phyloP scores from a whole-genome alignment of 2,888 invertebrate genomes.

The Chesias legatella region DNA sequence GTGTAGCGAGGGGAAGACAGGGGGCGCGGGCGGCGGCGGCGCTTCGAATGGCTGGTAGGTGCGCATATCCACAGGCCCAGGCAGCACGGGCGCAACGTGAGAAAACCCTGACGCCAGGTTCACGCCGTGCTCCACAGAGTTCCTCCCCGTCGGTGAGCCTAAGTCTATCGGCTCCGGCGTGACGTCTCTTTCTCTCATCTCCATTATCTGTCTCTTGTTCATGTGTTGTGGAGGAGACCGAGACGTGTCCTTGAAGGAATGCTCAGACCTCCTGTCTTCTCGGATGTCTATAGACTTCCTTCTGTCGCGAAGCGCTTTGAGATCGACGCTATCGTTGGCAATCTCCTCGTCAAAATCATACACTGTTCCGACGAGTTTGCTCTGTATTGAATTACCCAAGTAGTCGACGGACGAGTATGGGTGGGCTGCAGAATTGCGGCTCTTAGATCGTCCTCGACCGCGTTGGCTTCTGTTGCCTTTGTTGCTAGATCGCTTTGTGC shows the following conservation, averaged over 20 bases:
- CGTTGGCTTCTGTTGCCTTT: constrained; percentile 69
- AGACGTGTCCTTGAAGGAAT: constrained; percentile 77
- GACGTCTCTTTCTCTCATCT: constrained; percentile 35
- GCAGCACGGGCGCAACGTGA: constrained; percentile 86
- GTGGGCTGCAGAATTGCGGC: constrained; percentile 53
- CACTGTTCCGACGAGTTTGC: constrained; percentile 91
- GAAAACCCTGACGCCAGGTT: constrained; percentile 52
- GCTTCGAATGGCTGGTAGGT: constrained; percentile 87
- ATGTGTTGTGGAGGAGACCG: constrained; percentile 78
- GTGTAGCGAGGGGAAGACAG: constrained; percentile 83
- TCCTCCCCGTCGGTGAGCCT: constrained; percentile 38
- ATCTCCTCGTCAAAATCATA: constrained; percentile 94
- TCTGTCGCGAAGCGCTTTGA: constrained; percentile 89
- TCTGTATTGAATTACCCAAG: constrained; percentile 85
- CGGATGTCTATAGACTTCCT: constrained; percentile 87
- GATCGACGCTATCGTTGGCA: constrained; percentile 85
- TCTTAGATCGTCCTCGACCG: constrained; percentile 74
- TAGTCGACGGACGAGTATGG: constrained; percentile 64
- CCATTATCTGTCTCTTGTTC: constrained; percentile 56
- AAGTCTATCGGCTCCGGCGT: constrained; percentile 8
- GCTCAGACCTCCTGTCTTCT: constrained; percentile 79
- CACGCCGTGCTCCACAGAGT: constrained; percentile 4
- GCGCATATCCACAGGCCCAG: constrained; percentile 94
- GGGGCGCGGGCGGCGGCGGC: constrained; percentile 65
- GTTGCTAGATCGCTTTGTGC: constrained; percentile 56